phyloP scores from a whole-genome alignment of 2,797 vertebrate genomes.

The Psittacula derbiana region DNA sequence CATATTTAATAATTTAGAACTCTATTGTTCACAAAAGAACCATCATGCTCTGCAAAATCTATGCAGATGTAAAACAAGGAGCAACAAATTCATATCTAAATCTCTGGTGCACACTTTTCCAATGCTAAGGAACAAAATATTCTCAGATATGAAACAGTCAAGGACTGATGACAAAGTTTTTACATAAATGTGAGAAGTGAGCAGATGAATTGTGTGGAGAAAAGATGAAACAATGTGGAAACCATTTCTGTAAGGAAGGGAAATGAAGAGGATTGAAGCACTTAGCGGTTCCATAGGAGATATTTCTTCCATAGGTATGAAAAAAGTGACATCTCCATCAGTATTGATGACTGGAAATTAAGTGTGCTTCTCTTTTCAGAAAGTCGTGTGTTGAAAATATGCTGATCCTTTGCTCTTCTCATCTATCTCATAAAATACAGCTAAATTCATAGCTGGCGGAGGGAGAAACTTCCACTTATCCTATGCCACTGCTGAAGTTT shows the following conservation, averaged over 20 bases:
- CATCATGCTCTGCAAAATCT: conserved; percentile 14
- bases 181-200: not conserved
- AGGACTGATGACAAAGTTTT: not conserved
- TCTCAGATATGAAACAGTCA: not conserved
- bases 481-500: not conserved
- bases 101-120: not conserved
- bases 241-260: not conserved
- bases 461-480: not conserved
- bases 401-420: not conserved
- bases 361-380: not conserved
- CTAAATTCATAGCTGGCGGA: not conserved
- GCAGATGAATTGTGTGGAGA: not conserved
- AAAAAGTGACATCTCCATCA: not conserved
- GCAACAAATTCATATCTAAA: not conserved
- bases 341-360: not conserved
- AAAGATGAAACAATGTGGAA: not conserved
- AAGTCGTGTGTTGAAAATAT: fast-evolving
- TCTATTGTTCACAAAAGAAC: conserved; percentile 40
- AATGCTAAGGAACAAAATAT: not conserved
- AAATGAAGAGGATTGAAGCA: not conserved
- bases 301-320: not conserved
- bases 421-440: not conserved
- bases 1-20: conserved; percentile 49
- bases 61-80: not conserved
- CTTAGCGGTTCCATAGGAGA: not conserved